Conservation (phyloP, 2,797 vertebrate genomes). For the Myotis pilosus region DNA sequence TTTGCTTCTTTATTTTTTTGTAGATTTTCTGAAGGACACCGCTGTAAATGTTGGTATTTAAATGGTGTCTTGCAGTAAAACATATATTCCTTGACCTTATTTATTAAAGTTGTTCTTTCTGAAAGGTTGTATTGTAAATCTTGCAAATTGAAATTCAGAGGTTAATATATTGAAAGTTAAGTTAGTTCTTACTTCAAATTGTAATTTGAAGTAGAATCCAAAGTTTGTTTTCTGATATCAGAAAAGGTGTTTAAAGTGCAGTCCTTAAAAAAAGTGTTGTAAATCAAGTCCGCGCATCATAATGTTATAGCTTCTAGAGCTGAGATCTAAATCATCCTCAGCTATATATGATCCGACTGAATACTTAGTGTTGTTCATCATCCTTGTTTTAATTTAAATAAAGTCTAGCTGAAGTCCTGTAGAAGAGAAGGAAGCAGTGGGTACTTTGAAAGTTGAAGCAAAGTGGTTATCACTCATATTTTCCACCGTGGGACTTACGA, state of each 20-base stretch:
- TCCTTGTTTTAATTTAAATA: slow-evolving; percentile 20
- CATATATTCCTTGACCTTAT: background rate
- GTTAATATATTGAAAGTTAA: slow-evolving; percentile 21
- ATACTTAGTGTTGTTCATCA: background rate
- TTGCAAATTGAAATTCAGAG: slow-evolving; percentile 30
- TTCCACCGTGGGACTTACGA: background rate
- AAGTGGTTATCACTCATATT: background rate
- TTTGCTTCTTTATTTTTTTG: background rate
- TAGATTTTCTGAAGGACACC: slow-evolving; percentile 13
- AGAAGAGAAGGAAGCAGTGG: background rate
- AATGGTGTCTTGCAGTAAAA: background rate
- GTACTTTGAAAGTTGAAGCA: background rate
- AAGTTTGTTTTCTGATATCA: slow-evolving; percentile 46
- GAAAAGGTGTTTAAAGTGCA: background rate
- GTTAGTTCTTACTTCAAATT: background rate
- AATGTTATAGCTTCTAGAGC: background rate
- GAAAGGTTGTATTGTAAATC: background rate
- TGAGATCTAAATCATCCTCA: background rate
- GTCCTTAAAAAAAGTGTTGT: background rate
- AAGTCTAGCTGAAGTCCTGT: background rate
- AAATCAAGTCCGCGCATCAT: background rate
- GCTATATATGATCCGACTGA: background rate
- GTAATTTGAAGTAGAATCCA: slow-evolving; percentile 3
- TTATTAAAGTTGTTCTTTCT: slow-evolving; percentile 29
- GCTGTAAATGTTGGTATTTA: background rate